These are phyloP conservation scores for Rhamphomyia laevipes DNA, from an alignment of 2,888 invertebrate genomes.

Conservation along the genomic window DNA sequence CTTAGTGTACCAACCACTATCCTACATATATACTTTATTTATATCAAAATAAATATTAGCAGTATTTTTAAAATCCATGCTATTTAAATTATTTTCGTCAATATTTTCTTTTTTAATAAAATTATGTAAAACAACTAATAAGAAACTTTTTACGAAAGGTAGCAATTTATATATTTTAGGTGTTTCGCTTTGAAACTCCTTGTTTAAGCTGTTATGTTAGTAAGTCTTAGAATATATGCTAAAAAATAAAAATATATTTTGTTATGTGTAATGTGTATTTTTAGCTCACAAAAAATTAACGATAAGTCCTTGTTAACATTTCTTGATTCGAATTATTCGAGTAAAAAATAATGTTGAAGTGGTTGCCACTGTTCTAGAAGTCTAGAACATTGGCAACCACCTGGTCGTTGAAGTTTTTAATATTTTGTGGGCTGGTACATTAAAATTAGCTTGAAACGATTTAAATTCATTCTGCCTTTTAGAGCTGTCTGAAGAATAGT, in stretches of 20 bases:
- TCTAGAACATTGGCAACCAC: slow-evolving; percentile 20
- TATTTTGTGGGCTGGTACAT: slow-evolving; percentile 20
- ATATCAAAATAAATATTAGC: background rate
- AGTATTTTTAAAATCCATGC: background rate
- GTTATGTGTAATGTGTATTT: background rate
- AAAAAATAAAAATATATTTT: slow-evolving; percentile 7
- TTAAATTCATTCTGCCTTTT: slow-evolving; percentile 19
- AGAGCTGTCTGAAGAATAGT: slow-evolving; percentile 20
- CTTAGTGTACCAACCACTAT: no score
- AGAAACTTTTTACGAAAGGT: background rate
- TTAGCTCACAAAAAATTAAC: background rate
- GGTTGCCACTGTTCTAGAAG: slow-evolving; percentile 8
- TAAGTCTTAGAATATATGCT: slow-evolving; percentile 1
- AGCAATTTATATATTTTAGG: slow-evolving; percentile 5
- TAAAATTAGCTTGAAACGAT: slow-evolving; percentile 20
- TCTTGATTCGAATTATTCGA: slow-evolving; percentile 1
- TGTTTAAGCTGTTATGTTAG: slow-evolving; percentile 5
- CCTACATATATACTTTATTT: background rate
- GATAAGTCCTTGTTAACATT: slow-evolving; percentile 1
- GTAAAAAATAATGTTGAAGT: slow-evolving; percentile 9
- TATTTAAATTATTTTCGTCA: background rate
- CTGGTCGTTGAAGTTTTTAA: slow-evolving; percentile 20
- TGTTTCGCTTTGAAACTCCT: slow-evolving; percentile 6
- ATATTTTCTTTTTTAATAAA: slow-evolving; percentile 3
- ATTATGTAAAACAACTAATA: slow-evolving; percentile 5